Percentiles rank a stretch among this genome's conserved stretches.
Evolutionary conservation across 2,888 invertebrate species (phyloP).

Genomic region (Mesodorylaimus sp.): DNA sequence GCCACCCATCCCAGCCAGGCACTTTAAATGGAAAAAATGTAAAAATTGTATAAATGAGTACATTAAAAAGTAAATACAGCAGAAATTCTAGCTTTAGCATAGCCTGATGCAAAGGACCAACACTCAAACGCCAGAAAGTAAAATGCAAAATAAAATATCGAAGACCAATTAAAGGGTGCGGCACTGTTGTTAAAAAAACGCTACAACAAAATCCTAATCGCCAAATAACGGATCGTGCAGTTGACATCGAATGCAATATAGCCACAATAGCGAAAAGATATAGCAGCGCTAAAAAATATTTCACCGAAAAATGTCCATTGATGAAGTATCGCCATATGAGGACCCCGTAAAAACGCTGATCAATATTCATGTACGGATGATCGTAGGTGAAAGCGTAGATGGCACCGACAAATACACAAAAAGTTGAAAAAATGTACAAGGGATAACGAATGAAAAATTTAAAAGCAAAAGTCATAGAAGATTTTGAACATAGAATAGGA

Average conservation of each 20-base stretch:
- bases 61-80: slow-evolving; percentile 15
- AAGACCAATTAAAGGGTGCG: slow-evolving; percentile 71
- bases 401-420: slow-evolving; percentile 16
- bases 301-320: slow-evolving; percentile 45
- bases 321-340: slow-evolving; percentile 79
- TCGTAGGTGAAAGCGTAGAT: slow-evolving; percentile 51
- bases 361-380: slow-evolving; percentile 81
- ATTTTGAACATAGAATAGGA: slow-evolving; percentile 26
- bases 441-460: slow-evolving; percentile 11
- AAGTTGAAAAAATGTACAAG: slow-evolving; percentile 17
- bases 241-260: slow-evolving; percentile 37
- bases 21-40: slow-evolving; percentile 23
- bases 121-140: slow-evolving; percentile 53
- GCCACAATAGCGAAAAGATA: slow-evolving; percentile 42
- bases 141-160: slow-evolving; percentile 85
- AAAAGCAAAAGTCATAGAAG: slow-evolving; percentile 10
- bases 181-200: slow-evolving; percentile 45
- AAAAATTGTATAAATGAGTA: slow-evolving; percentile 19
- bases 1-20: slow-evolving; percentile 18
- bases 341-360: slow-evolving; percentile 87
- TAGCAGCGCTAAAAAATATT: slow-evolving; percentile 50
- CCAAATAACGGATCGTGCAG: slow-evolving; percentile 29
- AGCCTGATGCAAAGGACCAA: background rate
- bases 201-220: slow-evolving; percentile 44
- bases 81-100: slow-evolving; percentile 9